Evolutionary conservation across 2,888 invertebrate genomes (phyloP).

Genomic region (Ormyrus rosae): DNA sequence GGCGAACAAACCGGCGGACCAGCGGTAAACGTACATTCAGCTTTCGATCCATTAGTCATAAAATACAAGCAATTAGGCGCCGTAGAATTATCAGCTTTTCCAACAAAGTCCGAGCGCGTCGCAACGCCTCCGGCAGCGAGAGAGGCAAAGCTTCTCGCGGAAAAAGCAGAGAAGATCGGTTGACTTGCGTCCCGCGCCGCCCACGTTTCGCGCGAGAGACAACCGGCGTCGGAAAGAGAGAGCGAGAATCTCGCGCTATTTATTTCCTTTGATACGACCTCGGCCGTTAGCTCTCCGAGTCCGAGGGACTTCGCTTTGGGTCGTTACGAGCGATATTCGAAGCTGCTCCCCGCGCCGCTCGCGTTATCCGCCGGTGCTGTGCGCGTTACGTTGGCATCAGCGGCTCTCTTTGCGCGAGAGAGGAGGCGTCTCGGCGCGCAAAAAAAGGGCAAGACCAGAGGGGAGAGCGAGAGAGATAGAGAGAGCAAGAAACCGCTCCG

Average conservation of each 20-base stretch:
- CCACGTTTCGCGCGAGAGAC: constrained; percentile 32
- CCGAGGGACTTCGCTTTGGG: constrained; percentile 16
- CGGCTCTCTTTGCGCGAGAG: constrained; percentile 10
- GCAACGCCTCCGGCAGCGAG: not conserved
- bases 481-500: not conserved
- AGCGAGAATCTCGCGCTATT: constrained; percentile 47
- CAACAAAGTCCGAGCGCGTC: too few relatives aligned
- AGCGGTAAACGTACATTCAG: too few relatives aligned
- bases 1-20: too few relatives aligned
- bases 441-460: not conserved
- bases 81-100: too few relatives aligned
- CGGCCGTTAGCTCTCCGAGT: constrained; percentile 13
- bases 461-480: constrained; percentile 6
- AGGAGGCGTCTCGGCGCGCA: not conserved
- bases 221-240: not conserved
- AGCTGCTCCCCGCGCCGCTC: not conserved
- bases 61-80: too few relatives aligned
- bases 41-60: too few relatives aligned
- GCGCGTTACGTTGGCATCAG: not conserved
- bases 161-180: constrained; percentile 9
- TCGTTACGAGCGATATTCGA: constrained; percentile 52
- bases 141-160: not conserved
- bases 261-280: constrained; percentile 49
- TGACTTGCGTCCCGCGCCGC: constrained; percentile 25
- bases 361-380: not conserved